phyloP scores from a whole-genome alignment of 2,113 vertebrate species.

The Saguinus midas region DNA sequence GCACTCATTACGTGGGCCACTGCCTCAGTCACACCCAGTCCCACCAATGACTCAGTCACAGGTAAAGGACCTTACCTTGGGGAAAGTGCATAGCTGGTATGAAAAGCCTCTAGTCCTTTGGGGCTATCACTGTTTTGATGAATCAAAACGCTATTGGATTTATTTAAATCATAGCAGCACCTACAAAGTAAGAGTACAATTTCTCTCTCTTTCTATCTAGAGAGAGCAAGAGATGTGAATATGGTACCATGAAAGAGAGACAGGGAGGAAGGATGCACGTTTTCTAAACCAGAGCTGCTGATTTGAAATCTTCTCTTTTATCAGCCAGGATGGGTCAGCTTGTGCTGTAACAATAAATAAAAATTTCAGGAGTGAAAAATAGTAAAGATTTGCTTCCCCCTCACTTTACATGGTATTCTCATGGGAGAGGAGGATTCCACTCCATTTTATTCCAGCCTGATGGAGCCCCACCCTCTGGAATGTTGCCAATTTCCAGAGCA shows the following conservation, averaged over 20 bases:
- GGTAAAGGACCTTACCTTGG: conserved; percentile 53
- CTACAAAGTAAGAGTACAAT: conserved; percentile 41
- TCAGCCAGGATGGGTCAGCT: not conserved
- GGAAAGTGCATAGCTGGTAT: conserved; percentile 42
- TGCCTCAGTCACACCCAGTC: not conserved
- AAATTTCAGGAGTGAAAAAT: not conserved
- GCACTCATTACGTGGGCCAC: no score
- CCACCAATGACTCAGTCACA: conserved; percentile 63
- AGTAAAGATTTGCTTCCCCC: not conserved
- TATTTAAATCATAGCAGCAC: conserved; percentile 67
- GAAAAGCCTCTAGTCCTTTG: conserved; percentile 72
- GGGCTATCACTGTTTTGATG: conserved; percentile 72
- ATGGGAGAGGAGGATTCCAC: not conserved
- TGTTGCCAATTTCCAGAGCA: no score
- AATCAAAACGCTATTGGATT: conserved; percentile 67
- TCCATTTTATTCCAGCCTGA: not conserved
- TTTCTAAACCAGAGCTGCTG: conserved; percentile 12
- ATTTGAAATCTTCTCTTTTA: not conserved
- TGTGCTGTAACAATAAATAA: not conserved
- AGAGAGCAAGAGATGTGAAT: not conserved
- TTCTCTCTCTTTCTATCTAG: not conserved
- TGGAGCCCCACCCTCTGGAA: not conserved
- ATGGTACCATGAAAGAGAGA: not conserved
- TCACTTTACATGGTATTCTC: not conserved
- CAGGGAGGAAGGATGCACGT: not conserved